Conservation (phyloP, 2,113 vertebrate genomes). For the Crotalus helleri region DNA sequence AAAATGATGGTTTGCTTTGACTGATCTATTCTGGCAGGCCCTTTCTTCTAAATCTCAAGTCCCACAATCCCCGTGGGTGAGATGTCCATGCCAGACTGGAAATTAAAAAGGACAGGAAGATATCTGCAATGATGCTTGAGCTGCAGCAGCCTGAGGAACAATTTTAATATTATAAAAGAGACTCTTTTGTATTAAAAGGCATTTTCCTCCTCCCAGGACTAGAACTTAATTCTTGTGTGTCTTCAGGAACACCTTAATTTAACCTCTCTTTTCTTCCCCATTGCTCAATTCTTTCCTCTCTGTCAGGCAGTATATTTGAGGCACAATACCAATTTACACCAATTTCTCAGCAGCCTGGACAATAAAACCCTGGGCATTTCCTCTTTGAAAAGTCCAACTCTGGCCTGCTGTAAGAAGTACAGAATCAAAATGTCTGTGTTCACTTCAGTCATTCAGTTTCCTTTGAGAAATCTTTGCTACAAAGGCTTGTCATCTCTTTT, state of each 20-base stretch:
- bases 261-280: neutral
- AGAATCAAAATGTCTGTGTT: neutral
- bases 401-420: neutral
- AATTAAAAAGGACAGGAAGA: constrained; percentile 54
- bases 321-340: neutral
- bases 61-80: constrained; percentile 35
- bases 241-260: neutral
- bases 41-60: constrained; percentile 36
- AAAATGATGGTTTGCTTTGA: constrained; percentile 20
- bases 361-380: fast-evolving
- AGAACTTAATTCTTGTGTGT: neutral
- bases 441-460: neutral
- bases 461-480: neutral
- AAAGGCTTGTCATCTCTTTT: neutral
- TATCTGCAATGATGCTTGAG: constrained; percentile 45
- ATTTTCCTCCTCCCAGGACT: constrained; percentile 6
- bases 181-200: constrained; percentile 35
- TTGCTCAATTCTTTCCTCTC: constrained; percentile 41
- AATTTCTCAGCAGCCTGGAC: fast-evolving
- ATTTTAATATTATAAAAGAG: constrained; percentile 43
- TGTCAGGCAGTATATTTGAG: constrained; percentile 29
- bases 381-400: fast-evolving
- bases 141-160: constrained; percentile 44
- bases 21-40: constrained; percentile 34
- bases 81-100: constrained; percentile 47